Percentiles rank a stretch among this genome's conserved stretches.
Conservation (phyloP, 1,140 invertebrate genomes). For the Caenorhabditis elegans region WBcel235 BX284605.5:4521501-4522000, state of each 20-base stretch:
- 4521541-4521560: too few species aligned
- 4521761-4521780: not conserved
- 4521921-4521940: not conserved
- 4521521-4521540: too few species aligned
- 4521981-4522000: slow-evolving; percentile 46
- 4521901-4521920: not conserved
- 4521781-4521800: not conserved
- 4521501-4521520: too few species aligned
- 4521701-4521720: too few species aligned
- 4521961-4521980: slow-evolving; percentile 10
- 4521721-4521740: too few species aligned
- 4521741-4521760: not conserved
- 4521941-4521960: slow-evolving; percentile 18
- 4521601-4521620: too few species aligned
- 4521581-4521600: too few species aligned
- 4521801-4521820: not conserved
- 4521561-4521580: too few species aligned
- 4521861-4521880: not conserved
- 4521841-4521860: not conserved
- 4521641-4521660: too few species aligned
- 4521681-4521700: too few species aligned
- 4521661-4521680: too few species aligned
- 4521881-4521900: slow-evolving; percentile 11
- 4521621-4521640: too few species aligned
- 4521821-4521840: not conserved